Evolutionary conservation across 2,113 vertebrate species (phyloP).

Genomic region (Ailuropoda melanoleuca): DNA sequence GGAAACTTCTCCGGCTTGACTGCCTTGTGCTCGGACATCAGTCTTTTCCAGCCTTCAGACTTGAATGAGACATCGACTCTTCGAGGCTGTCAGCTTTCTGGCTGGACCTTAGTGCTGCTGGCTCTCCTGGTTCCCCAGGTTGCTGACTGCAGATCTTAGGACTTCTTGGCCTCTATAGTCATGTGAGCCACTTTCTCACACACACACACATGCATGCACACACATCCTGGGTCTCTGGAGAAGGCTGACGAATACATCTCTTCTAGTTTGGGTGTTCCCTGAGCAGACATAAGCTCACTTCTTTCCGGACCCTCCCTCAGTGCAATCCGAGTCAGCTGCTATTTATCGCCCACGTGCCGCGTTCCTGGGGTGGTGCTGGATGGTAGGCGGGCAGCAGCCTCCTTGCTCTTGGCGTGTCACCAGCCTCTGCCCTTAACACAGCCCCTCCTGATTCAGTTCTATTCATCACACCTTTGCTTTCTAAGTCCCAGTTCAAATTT

Average conservation of each 20-base stretch:
- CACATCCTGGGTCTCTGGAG: neutral
- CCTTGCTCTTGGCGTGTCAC: neutral
- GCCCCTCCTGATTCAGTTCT: neutral
- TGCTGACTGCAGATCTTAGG: neutral
- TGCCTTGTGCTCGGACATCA: neutral
- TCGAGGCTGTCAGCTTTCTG: neutral
- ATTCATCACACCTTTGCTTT: neutral
- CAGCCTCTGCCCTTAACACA: neutral
- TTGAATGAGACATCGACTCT: neutral
- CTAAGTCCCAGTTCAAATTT: neutral
- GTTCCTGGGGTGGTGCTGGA: accelerated
- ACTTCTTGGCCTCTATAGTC: neutral
- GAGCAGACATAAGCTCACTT: neutral
- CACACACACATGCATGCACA: neutral
- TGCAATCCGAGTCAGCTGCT: neutral
- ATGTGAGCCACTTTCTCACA: neutral
- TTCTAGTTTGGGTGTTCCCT: neutral
- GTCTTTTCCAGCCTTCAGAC: neutral
- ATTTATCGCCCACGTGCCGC: accelerated
- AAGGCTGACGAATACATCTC: neutral
- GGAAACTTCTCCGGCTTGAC: neutral
- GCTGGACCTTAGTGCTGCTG: neutral
- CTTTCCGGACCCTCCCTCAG: neutral
- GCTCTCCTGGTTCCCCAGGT: neutral
- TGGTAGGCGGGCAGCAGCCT: accelerated